Evolutionary conservation across 1,140 invertebrate genomes (phyloP).

Genomic region (Aphaenogaster floridana): DNA sequence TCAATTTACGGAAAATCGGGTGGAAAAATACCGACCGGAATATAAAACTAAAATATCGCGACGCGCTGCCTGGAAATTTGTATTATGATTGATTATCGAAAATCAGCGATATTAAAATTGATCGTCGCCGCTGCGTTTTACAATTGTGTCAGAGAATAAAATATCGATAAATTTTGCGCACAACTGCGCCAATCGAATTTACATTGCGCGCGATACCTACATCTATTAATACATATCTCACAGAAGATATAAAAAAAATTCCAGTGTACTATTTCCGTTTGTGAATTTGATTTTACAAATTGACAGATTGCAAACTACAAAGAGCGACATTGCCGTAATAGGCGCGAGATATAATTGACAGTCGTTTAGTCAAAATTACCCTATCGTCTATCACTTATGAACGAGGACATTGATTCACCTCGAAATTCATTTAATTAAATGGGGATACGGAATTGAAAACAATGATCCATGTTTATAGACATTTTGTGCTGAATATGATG

Average conservation of each 20-base stretch:
- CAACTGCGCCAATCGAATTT: constrained; percentile 6
- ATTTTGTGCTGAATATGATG: background rate
- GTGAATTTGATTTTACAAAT: constrained; percentile 30
- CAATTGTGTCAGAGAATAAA: background rate
- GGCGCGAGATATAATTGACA: background rate
- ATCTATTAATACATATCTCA: constrained; percentile 24
- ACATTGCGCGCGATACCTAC: background rate
- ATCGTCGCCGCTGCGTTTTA: background rate
- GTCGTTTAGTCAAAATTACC: constrained; percentile 4
- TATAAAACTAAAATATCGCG: background rate
- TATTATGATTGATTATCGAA: constrained; percentile 29
- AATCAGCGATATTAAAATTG: constrained; percentile 25
- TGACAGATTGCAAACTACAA: constrained; percentile 10
- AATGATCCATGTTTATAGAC: background rate
- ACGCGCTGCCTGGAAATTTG: background rate
- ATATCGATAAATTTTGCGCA: background rate
- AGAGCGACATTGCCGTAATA: background rate
- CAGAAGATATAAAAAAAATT: constrained; percentile 14
- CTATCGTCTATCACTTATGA: background rate
- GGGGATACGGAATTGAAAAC: background rate
- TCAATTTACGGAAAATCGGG: constrained; percentile 11
- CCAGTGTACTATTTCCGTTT: constrained; percentile 2
- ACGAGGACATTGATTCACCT: background rate
- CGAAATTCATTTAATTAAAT: background rate
- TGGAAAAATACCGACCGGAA: background rate